These are phyloP conservation scores for Phataginus tricuspis DNA, from an alignment of 2,797 vertebrate genomes.

Conservation along the genomic window DNA sequence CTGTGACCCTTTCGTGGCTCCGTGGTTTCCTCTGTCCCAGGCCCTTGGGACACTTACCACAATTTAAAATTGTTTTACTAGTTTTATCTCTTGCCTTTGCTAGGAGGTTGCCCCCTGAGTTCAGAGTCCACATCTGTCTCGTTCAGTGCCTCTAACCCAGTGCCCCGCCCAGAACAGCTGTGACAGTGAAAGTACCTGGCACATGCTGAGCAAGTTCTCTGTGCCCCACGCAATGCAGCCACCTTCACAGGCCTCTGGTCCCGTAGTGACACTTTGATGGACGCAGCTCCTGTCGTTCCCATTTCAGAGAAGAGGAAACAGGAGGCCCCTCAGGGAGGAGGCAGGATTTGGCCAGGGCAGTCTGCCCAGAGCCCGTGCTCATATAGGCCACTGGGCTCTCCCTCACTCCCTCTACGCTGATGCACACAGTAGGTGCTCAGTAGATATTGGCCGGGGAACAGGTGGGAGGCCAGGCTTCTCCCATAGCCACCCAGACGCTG, in stretches of 20 bases:
- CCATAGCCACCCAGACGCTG: neutral
- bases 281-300: neutral
- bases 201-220: neutral
- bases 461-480: neutral
- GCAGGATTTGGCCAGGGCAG: neutral
- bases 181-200: neutral
- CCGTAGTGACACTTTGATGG: neutral
- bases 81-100: neutral
- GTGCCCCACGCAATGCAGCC: neutral
- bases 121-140: neutral
- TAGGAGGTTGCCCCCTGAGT: neutral
- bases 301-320: neutral
- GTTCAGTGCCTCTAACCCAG: neutral
- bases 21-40: neutral
- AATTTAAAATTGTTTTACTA: neutral
- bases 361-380: neutral
- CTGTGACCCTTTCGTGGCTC: neutral
- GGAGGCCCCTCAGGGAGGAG: neutral
- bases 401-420: neutral
- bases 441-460: neutral
- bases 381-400: neutral
- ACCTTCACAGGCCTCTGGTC: neutral
- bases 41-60: neutral
- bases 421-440: neutral
- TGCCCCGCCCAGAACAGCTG: neutral